Percentiles rank a stretch among this genome's conserved stretches.
phyloP scores from a whole-genome alignment of 2,888 invertebrate genomes.

The Acanthosepion lycidas region DNA sequence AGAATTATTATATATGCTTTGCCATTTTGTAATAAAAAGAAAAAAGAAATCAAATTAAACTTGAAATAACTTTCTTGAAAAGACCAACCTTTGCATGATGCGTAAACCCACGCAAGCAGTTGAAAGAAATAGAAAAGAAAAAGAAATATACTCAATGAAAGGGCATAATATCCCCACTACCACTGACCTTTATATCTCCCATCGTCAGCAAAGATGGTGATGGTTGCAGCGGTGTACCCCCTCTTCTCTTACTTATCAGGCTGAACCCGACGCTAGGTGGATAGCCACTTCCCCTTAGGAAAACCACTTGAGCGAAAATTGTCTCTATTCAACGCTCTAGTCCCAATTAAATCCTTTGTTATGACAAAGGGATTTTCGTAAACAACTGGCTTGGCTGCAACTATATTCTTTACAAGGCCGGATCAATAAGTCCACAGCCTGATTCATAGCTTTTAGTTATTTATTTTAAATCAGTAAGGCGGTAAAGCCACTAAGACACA shows the following conservation, averaged over 20 bases:
- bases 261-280: background rate
- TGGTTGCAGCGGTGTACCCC: background rate
- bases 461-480: no score
- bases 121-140: no score
- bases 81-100: background rate
- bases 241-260: background rate
- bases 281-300: background rate
- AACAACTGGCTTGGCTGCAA: background rate
- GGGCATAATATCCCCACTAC: background rate
- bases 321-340: slow-evolving; percentile 20
- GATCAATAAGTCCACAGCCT: background rate
- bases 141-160: background rate
- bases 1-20: no score
- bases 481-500: no score
- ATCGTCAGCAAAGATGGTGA: background rate
- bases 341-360: slow-evolving; percentile 12
- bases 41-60: background rate
- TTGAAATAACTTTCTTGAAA: background rate
- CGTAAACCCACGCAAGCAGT: background rate
- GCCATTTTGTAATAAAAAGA: no score
- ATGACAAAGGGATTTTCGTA: slow-evolving; percentile 33
- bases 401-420: background rate
- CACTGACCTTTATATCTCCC: background rate
- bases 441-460: background rate
- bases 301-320: slow-evolving; percentile 33